Conservation (phyloP, 1,140 invertebrate species). For the Diuraphis noxia region DNA sequence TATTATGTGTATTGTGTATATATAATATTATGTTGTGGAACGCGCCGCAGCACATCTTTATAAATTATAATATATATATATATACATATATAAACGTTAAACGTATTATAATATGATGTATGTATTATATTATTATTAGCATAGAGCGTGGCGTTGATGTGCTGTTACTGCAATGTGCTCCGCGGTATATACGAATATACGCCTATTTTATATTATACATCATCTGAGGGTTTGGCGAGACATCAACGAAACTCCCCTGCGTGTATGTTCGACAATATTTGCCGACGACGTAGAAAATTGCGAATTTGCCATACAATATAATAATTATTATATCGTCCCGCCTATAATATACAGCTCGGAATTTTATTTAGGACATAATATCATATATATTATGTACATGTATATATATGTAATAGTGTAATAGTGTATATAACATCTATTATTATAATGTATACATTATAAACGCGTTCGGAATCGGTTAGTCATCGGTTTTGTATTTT, state of each 20-base stretch:
- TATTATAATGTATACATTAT: neutral
- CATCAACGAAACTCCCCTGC: neutral
- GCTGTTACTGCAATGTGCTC: neutral
- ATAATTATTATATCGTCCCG: neutral
- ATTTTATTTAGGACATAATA: neutral
- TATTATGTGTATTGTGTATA: neutral
- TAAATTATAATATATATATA: neutral
- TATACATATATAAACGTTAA: no score
- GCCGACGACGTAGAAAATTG: neutral
- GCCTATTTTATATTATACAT: neutral
- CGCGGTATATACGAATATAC: neutral
- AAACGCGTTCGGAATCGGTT: neutral
- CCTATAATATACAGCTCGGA: neutral
- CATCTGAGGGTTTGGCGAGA: neutral
- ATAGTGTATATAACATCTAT: neutral
- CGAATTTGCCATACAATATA: neutral
- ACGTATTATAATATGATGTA: neutral
- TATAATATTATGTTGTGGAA: neutral
- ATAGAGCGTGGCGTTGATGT: neutral
- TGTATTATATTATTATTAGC: neutral
- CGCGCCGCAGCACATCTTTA: neutral
- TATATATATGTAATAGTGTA: neutral
- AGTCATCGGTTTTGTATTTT: constrained; percentile 1
- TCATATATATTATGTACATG: neutral
- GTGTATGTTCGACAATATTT: neutral